Evolutionary conservation across 2,888 invertebrate species (phyloP).

Genomic region (Slavum lentiscoides): DNA sequence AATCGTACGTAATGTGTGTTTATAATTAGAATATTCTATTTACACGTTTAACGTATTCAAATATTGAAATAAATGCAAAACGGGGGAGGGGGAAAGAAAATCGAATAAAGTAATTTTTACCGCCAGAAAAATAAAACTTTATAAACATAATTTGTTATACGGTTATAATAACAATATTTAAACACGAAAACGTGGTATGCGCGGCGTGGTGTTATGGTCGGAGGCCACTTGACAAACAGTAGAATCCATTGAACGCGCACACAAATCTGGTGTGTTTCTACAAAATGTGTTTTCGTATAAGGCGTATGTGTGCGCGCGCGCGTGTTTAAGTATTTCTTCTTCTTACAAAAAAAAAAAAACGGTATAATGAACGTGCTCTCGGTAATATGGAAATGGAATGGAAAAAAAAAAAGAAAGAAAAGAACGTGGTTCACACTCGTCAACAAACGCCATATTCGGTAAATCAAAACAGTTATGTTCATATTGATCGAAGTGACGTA

Average conservation of each 20-base stretch:
- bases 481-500: conserved; percentile 50
- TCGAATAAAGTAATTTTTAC: too few species aligned
- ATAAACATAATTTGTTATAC: too few species aligned
- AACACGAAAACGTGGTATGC: conserved; percentile 5
- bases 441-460: conserved; percentile 50
- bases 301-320: conserved; percentile 18
- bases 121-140: too few species aligned
- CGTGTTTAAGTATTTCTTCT: conserved; percentile 38
- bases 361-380: conserved; percentile 38
- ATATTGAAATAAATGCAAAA: too few species aligned
- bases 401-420: neutral
- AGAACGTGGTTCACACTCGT: conserved; percentile 47
- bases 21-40: too few species aligned
- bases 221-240: conserved; percentile 45
- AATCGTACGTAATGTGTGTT: too few species aligned
- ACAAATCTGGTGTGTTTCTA: conserved; percentile 46
- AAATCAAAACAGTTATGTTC: conserved; percentile 49
- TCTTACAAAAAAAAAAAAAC: conserved; percentile 12
- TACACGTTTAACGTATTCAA: too few species aligned
- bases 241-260: conserved; percentile 39
- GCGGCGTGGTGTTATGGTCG: conserved; percentile 11
- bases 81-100: too few species aligned
- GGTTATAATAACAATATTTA: conserved; percentile 6
- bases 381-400: conserved; percentile 22
- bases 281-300: conserved; percentile 32